Evolutionary conservation across 2,797 vertebrate genomes (phyloP), one percentile per base, ranked within the genome.

Genomic region (Melanogrammus aeglefinus): DNA sequence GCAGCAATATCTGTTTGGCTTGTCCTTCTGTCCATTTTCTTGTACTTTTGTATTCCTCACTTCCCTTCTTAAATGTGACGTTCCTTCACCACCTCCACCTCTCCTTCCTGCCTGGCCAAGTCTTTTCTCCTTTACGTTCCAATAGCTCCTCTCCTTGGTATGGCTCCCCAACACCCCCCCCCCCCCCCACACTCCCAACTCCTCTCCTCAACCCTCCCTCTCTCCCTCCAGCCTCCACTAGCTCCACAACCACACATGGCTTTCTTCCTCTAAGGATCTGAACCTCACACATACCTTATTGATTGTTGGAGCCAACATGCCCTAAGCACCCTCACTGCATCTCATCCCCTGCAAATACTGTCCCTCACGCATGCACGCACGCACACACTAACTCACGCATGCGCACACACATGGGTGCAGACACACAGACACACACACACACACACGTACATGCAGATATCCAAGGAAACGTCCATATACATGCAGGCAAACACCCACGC

Each of bases 271-370:
- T 79, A 69, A 82, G 87, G 87, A 90, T 87, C 79, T 82, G 73
- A 89, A 87, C 87, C 90, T 92, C 86, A 89, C 84, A 90, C 86
- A 83, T 78, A 79, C 83, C 86, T 89, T 90, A 92, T 91, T 89
- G 91, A 91, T 91, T 91, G 89, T 80, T 85, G 78, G 81, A 80
- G 85, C 81, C 77, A 79, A 79, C 47, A 31, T 31, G 24, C 66
- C 51, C 16, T 31, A 31, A 36, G 29, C 71, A 72, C 71, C 29
- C 29, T n/a, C 44, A 71, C 69, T 18, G 66, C 66, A 77, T 41
- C 75, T 57, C 27, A 24, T 33, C 24, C 41, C 13, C 16, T n/a
- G 27, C 36, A 72, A 33, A 77, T 24, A 73, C 79, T 72, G 38
- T 66, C 72, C 35, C 33, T 73, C 80, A 77, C 33, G 27, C 7